Base-by-base conservation (phyloP, 2,113 vertebrate species). In the Marmota monax region DNA sequence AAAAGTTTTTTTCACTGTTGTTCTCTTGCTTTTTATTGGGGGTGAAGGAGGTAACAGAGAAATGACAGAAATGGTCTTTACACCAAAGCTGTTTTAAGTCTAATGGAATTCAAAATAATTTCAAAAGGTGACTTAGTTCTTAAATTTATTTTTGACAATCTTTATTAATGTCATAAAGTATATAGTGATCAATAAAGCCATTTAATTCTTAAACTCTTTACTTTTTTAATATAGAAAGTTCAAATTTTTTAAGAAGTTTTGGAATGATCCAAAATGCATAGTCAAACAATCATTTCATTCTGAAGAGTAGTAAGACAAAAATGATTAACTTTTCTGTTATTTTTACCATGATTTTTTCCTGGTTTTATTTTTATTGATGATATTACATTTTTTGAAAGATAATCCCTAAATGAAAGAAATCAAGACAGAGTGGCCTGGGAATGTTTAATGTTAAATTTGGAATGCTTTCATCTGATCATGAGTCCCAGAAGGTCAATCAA, bases 241-340 rank as follows among this genome's bases (percentile, higher is more conserved):
- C 93, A 23, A 70, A 23, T 88, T 91, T 88, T 88, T 65, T 58
- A 85, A 89, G 78, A 48, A 95, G 53, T 14, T 92, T 94, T 94
- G n/a, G 70, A 83, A 87, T 48, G 13, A 90, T 77, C 1, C 45
- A 88, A 14, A 93, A 77, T 67, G 95, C 77, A 80, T 72, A 90
- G 84, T 89, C 63, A 94, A 96, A 89, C 90, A 89, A 92, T 84
- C 74, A 92, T 76, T 94, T 94, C 18, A 84, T 92, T 84, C 23
- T 20, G n/a, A 92, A 87, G 48, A 90, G 90, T 48, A 92, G 32
- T 67, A 93, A 88, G 27, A n/a, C 61, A 94, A 87, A 78, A 84
- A 79, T 39, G 12, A 72, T 90, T 94, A 42, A 82, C 72, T 96
- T 37, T 91, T 90, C 58, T 93, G 34, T 84, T 90, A 90, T 84